phyloP scores from a whole-genome alignment of 1,140 invertebrate species.

The Drosophila baimaii region DNA sequence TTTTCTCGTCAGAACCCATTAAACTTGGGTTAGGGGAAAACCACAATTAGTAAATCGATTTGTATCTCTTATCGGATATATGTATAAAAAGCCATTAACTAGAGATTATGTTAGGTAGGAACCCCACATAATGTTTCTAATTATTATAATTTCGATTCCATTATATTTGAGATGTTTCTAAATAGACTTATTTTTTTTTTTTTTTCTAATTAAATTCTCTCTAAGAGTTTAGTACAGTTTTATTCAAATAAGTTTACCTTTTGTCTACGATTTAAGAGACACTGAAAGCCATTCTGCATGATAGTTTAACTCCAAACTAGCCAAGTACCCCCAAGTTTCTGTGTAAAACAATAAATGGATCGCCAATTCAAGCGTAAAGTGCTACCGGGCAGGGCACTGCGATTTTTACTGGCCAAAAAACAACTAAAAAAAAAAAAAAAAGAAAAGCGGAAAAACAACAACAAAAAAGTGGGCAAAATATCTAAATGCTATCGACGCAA shows the following conservation, averaged over 20 bases:
- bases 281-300: not conserved
- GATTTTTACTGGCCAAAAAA: slow-evolving; percentile 51
- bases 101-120: not conserved
- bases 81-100: not conserved
- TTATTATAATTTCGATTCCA: not conserved
- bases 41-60: not conserved
- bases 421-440: not conserved
- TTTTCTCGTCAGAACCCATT: not conserved
- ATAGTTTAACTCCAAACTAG: not conserved
- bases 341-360: slow-evolving; percentile 46
- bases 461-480: slow-evolving; percentile 33
- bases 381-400: slow-evolving; percentile 24
- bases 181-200: not conserved
- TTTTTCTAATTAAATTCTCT: not conserved
- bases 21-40: not conserved
- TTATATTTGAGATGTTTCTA: not conserved
- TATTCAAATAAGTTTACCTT: not conserved
- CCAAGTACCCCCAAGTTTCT: slow-evolving; percentile 6
- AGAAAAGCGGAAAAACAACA: not conserved
- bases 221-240: not conserved
- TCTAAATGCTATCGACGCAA: slow-evolving; percentile 67
- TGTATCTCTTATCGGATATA: not conserved
- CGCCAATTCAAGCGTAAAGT: slow-evolving; percentile 72
- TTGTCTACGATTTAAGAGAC: too few relatives aligned
- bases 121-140: not conserved